A percentile compares a stretch with the other conserved stretches of the same genome.
Evolutionary conservation across 2,113 vertebrate genomes (phyloP).

Genomic region (Ifrita kowaldi): DNA sequence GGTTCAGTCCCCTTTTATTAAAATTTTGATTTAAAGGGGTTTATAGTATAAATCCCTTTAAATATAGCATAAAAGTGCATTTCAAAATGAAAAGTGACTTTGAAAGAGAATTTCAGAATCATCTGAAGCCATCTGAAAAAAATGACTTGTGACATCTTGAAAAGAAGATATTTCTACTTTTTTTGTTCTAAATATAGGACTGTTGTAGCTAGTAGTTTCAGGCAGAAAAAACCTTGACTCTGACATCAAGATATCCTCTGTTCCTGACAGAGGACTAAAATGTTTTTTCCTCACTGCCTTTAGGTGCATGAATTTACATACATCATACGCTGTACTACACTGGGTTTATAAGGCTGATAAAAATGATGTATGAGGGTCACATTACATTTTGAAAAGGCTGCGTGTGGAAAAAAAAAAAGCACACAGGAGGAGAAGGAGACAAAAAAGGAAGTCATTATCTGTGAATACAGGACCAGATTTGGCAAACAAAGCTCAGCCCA

Average conservation of each 20-base stretch:
- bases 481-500: constrained; percentile 20
- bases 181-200: not conserved
- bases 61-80: not conserved
- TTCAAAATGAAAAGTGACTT: not conserved
- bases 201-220: not conserved
- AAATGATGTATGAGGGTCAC: constrained; percentile 7
- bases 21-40: not conserved
- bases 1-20: not conserved
- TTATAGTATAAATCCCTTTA: not conserved
- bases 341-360: constrained; percentile 14
- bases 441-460: constrained; percentile 39
- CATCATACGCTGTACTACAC: not conserved
- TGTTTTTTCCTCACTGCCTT: not conserved
- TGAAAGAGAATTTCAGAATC: not conserved
- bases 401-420: not conserved
- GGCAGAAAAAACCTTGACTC: not conserved
- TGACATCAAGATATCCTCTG: not conserved
- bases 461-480: constrained; percentile 29
- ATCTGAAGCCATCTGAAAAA: not conserved
- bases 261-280: not conserved
- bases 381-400: not conserved
- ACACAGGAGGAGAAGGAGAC: not conserved
- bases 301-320: constrained; percentile 36
- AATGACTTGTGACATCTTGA: not conserved
- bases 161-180: not conserved